These are phyloP conservation scores for Ochlodes sylvanus DNA, from an alignment of 2,888 invertebrate species.

Conservation along the genomic window DNA sequence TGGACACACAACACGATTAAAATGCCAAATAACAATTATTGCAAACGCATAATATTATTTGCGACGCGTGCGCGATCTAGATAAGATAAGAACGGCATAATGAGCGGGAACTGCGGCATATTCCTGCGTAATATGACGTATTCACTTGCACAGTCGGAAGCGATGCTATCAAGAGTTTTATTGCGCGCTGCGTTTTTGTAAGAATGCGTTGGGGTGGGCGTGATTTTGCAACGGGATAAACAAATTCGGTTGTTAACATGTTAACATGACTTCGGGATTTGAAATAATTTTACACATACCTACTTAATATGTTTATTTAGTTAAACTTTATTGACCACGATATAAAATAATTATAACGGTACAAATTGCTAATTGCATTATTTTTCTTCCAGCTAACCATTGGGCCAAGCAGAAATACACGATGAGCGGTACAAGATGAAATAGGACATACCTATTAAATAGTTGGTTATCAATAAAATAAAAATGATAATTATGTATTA, in stretches of 20 bases:
- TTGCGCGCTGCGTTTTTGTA: background rate
- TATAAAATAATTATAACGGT: no score
- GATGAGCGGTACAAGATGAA: no score
- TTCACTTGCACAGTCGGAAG: background rate
- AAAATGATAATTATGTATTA: no score
- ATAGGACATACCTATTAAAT: no score
- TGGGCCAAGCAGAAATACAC: no score
- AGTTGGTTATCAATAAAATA: no score
- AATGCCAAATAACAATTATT: constrained; percentile 20
- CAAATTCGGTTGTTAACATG: background rate
- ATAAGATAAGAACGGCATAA: constrained; percentile 9
- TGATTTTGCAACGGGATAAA: background rate
- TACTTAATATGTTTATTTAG: no score
- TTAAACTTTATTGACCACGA: no score
- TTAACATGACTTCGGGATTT: background rate
- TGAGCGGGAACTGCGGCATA: background rate
- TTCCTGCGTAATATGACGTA: background rate
- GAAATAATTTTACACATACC: no score
- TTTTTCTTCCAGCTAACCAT: no score
- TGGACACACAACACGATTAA: constrained; percentile 6
- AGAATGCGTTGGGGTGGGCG: background rate
- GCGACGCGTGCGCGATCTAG: constrained; percentile 18
- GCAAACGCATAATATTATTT: constrained; percentile 40
- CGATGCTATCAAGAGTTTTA: background rate
- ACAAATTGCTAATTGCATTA: no score